These are phyloP conservation scores for Malthinus seriepunctatus DNA, from an alignment of 2,888 invertebrate species.

Conservation along the genomic window DNA sequence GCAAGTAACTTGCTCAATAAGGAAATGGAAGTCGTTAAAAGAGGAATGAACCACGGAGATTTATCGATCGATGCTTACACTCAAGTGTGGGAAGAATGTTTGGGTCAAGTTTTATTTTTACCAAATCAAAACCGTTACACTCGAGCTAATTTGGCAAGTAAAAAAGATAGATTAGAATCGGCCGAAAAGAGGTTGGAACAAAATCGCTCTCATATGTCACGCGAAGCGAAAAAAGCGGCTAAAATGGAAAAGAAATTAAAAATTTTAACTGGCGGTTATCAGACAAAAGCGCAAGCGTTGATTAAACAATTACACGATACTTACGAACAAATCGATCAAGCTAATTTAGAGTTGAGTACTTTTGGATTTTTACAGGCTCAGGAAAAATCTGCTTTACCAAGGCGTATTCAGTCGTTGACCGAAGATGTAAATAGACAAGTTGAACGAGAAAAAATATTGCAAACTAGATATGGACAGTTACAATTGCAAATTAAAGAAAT, in stretches of 20 bases:
- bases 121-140: constrained; percentile 79
- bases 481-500: constrained; percentile 62
- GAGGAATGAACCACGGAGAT: constrained; percentile 95
- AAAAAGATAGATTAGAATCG: constrained; percentile 94
- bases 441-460: constrained; percentile 86
- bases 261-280: constrained; percentile 92
- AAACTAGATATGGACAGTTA: constrained; percentile 79
- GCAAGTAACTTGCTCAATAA: constrained; percentile 69
- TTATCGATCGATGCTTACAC: constrained; percentile 88
- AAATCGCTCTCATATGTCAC: constrained; percentile 94
- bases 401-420: constrained; percentile 85
- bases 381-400: constrained; percentile 88
- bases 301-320: constrained; percentile 87
- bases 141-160: constrained; percentile 90
- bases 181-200: constrained; percentile 90
- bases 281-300: constrained; percentile 74
- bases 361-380: constrained; percentile 88
- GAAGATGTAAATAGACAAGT: constrained; percentile 93
- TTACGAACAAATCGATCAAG: constrained; percentile 89
- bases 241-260: constrained; percentile 98
- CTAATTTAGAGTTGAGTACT: constrained; percentile 85
- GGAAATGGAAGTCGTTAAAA: constrained; percentile 89
- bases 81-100: constrained; percentile 95
- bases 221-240: constrained; percentile 93
- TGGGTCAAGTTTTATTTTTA: constrained; percentile 88